These are phyloP conservation scores for Leuctra nigra DNA, from an alignment of 2,888 invertebrate species.

Conservation along the genomic window DNA sequence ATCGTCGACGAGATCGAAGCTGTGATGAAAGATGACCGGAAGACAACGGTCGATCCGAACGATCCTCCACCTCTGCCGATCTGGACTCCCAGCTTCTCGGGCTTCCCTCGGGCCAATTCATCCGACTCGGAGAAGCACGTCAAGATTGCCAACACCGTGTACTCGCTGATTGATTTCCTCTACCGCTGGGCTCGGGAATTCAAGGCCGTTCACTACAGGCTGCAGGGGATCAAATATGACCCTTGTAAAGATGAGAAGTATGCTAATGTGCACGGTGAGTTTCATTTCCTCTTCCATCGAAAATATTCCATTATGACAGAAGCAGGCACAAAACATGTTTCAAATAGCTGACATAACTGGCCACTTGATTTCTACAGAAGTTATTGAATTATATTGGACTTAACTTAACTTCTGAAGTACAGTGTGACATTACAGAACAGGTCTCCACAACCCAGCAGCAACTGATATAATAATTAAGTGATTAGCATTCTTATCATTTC, in stretches of 20 bases:
- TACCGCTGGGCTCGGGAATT: constrained; percentile 67
- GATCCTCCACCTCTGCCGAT: constrained; percentile 8
- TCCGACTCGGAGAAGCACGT: constrained; percentile 14
- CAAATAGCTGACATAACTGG: no score
- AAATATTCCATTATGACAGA: no score
- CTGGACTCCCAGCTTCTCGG: neutral
- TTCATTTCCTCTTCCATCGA: no score
- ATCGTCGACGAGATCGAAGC: constrained; percentile 50
- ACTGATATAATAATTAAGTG: no score
- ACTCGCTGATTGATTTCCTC: constrained; percentile 66
- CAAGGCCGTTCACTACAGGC: constrained; percentile 34
- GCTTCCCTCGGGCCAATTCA: neutral
- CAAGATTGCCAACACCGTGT: constrained; percentile 41
- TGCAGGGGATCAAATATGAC: neutral
- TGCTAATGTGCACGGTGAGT: neutral
- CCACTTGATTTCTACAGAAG: no score
- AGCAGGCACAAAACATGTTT: no score
- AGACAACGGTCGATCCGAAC: neutral
- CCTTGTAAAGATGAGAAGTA: neutral
- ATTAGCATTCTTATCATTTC: no score
- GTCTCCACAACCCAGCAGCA: no score
- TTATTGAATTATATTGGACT: no score
- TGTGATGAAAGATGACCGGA: constrained; percentile 37
- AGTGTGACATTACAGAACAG: no score
- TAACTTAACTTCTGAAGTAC: no score